A percentile compares a stretch with the other conserved stretches of the same genome.
Evolutionary conservation across 2,113 vertebrate species (phyloP).

Genomic region (Shinisaurus crocodilurus): DNA sequence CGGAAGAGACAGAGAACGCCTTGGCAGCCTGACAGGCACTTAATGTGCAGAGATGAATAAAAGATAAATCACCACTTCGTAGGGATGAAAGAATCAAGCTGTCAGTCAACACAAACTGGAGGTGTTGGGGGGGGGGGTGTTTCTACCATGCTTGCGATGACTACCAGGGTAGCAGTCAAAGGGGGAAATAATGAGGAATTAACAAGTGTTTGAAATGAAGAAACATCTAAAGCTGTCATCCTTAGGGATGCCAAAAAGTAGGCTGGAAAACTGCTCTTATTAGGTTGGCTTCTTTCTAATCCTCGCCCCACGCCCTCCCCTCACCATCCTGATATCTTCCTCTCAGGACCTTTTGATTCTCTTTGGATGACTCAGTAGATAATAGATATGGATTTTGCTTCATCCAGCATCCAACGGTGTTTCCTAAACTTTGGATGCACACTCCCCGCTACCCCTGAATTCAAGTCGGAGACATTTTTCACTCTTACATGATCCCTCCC

Average conservation of each 20-base stretch:
- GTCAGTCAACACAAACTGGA: constrained; percentile 43
- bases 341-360: background rate
- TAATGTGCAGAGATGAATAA: constrained; percentile 56
- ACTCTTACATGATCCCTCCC: background rate
- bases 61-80: constrained; percentile 59
- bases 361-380: background rate
- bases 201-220: constrained; percentile 45
- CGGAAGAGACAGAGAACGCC: constrained; percentile 20
- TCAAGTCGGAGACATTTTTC: background rate
- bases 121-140: background rate
- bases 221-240: constrained; percentile 47
- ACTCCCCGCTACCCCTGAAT: background rate
- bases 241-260: constrained; percentile 44
- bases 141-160: background rate
- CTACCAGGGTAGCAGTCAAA: background rate
- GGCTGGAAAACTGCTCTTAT: constrained; percentile 36
- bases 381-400: no score
- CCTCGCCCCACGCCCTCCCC: background rate
- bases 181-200: constrained; percentile 39
- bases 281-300: background rate
- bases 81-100: constrained; percentile 48
- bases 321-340: background rate
- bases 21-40: constrained; percentile 56
- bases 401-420: background rate
- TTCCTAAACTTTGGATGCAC: background rate